These are phyloP conservation scores for Plecturocebus donacophilus DNA, from an alignment of 2,113 vertebrate species.

Conservation along the genomic window DNA sequence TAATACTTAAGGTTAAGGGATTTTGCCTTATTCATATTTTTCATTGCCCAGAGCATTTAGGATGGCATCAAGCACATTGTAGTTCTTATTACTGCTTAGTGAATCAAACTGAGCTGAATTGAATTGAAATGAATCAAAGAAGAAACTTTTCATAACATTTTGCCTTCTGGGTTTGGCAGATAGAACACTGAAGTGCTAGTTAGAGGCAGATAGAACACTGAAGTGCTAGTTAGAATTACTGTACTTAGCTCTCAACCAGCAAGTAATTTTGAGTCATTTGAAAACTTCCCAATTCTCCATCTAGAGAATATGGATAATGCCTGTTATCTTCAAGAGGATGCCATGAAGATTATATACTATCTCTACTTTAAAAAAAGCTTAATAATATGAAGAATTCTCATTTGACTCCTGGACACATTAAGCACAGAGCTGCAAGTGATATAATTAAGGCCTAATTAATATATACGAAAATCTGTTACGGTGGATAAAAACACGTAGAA, in stretches of 20 bases:
- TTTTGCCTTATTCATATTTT: not conserved
- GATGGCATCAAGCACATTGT: not conserved
- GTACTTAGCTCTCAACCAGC: conserved; percentile 36
- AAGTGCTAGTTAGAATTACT: conserved; percentile 51
- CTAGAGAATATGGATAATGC: not conserved
- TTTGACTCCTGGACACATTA: not conserved
- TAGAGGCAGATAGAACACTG: not conserved
- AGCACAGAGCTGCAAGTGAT: not conserved
- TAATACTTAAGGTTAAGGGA: not conserved
- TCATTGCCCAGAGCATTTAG: not conserved
- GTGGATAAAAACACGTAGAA: not conserved
- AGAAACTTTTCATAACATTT: conserved; percentile 51
- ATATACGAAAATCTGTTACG: not conserved
- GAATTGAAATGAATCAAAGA: conserved; percentile 46
- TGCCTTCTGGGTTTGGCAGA: conserved; percentile 43
- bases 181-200: not conserved
- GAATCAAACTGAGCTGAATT: not conserved
- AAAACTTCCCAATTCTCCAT: conserved; percentile 24
- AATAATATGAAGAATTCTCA: conserved; percentile 23
- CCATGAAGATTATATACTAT: not conserved
- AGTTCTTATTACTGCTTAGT: conserved; percentile 11
- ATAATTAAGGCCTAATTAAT: not conserved
- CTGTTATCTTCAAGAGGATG: not conserved
- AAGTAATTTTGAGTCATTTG: conserved; percentile 43
- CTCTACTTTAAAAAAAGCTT: not conserved